Evolutionary conservation across 2,113 vertebrate species (phyloP).

Genomic region (Protobothrops mucrosquamatus): DNA sequence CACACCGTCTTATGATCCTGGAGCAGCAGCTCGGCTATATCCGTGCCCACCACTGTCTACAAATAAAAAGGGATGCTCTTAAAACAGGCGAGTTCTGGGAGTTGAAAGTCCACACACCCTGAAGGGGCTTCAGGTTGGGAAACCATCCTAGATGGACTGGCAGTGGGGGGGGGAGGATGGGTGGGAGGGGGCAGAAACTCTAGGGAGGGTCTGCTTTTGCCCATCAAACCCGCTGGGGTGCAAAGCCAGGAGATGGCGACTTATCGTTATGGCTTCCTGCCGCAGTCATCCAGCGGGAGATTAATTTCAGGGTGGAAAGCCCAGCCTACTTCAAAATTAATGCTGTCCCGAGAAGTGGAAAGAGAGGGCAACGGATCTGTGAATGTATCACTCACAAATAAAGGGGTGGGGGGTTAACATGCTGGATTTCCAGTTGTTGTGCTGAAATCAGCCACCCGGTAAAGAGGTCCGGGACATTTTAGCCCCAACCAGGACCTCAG

Average conservation of each 20-base stretch:
- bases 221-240: not conserved
- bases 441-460: not conserved
- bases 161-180: not conserved
- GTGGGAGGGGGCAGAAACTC: not conserved
- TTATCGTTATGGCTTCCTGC: not conserved
- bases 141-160: not conserved
- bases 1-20: conserved; percentile 92
- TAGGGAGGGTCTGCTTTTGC: not conserved
- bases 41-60: conserved; percentile 95
- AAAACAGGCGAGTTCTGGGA: not conserved
- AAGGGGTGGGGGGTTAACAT: not conserved
- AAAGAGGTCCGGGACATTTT: not conserved
- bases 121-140: not conserved
- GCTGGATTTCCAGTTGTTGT: not conserved
- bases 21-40: conserved; percentile 90
- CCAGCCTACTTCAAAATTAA: not conserved
- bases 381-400: not conserved
- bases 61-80: not conserved
- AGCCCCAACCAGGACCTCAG: not conserved
- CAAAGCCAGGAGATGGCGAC: not conserved
- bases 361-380: not conserved
- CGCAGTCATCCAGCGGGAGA: not conserved
- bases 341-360: not conserved
- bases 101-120: not conserved
- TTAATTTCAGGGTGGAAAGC: not conserved